Percentiles rank a stretch among this genome's conserved stretches.
phyloP scores from a whole-genome alignment of 2,797 vertebrate genomes.

The Eidolon dupreanum region DNA sequence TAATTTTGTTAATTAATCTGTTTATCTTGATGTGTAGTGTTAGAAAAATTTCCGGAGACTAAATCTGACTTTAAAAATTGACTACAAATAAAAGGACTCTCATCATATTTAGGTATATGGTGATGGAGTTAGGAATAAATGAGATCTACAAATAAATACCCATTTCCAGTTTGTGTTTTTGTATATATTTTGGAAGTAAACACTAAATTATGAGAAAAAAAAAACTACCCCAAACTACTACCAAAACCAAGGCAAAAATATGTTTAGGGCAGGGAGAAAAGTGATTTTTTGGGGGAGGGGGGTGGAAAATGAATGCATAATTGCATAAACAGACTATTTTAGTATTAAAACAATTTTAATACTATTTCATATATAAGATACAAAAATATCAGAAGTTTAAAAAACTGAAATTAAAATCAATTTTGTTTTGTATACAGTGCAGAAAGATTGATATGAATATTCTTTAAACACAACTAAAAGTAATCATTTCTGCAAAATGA shows the following conservation, averaged over 20 bases:
- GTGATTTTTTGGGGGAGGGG: neutral
- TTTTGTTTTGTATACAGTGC: neutral
- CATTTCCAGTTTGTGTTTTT: conserved; percentile 26
- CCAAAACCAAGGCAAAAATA: neutral
- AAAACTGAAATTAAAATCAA: conserved; percentile 28
- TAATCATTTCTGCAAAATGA: conserved; percentile 35
- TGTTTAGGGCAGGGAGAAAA: neutral
- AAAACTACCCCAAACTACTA: neutral
- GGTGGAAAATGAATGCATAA: neutral
- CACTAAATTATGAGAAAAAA: conserved; percentile 32
- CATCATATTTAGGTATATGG: neutral
- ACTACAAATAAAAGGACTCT: neutral
- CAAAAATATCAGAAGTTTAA: conserved; percentile 6
- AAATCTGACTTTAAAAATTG: conserved; percentile 35
- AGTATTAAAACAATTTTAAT: conserved; percentile 24
- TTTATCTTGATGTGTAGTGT: neutral
- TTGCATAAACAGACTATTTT: neutral
- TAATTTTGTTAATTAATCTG: neutral
- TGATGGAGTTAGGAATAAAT: neutral
- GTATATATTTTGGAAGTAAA: conserved; percentile 43
- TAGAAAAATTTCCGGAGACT: conserved; percentile 22
- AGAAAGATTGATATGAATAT: neutral
- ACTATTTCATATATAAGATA: neutral
- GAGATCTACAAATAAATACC: neutral
- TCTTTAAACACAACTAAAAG: neutral